A percentile compares a stretch with the other conserved stretches of the same genome.
Evolutionary conservation across 2,113 vertebrate genomes (phyloP).

Genomic region (Coryphaenoides rupestris): DNA sequence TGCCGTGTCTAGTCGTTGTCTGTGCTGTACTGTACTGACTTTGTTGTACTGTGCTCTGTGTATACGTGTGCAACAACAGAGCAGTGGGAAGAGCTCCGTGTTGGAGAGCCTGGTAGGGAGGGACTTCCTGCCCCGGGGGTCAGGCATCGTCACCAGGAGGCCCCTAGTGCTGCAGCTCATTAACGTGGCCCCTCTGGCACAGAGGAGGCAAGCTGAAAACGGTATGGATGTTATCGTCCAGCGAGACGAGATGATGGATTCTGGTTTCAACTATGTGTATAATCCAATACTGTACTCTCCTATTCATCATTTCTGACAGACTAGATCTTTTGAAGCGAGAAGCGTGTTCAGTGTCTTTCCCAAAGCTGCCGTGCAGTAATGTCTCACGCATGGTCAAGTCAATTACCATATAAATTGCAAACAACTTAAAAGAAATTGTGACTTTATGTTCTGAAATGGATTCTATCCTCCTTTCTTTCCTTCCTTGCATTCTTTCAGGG

Average conservation of each 20-base stretch:
- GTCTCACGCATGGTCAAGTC: conserved; percentile 5
- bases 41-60: no score
- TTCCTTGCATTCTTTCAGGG: conserved; percentile 56
- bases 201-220: conserved; percentile 60
- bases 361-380: neutral
- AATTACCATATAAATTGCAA: conserved; percentile 7
- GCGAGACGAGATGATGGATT: no score
- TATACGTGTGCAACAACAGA: conserved; percentile 57
- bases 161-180: conserved; percentile 78
- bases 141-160: conserved; percentile 76
- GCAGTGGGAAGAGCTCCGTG: conserved; percentile 79
- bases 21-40: conserved; percentile 23
- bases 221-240: conserved; percentile 47
- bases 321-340: neutral
- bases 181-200: conserved; percentile 63
- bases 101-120: conserved; percentile 77
- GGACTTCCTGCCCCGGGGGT: conserved; percentile 78
- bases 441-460: conserved; percentile 34
- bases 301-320: conserved; percentile 2
- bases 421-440: conserved; percentile 1
- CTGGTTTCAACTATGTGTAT: neutral
- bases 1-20: neutral
- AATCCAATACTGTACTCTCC: neutral
- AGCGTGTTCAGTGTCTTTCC: neutral
- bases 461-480: conserved; percentile 41